phyloP scores from a whole-genome alignment of 2,113 vertebrate species.

The Pan paniscus region DNA sequence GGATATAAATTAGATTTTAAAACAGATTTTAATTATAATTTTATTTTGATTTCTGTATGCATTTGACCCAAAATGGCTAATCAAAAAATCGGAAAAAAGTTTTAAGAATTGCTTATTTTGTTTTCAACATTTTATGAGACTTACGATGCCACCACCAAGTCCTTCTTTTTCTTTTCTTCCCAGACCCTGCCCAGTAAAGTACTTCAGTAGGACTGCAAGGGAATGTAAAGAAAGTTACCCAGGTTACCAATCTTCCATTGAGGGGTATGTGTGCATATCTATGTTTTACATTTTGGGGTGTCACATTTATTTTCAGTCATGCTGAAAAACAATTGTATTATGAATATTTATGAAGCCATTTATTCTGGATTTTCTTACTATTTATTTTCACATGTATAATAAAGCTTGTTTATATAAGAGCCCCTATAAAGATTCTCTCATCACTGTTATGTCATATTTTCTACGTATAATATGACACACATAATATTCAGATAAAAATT shows the following conservation, averaged over 20 bases:
- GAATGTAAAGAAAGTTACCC: not conserved
- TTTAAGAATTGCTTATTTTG: not conserved
- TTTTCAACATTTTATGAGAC: not conserved
- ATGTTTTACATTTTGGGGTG: not conserved
- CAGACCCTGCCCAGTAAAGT: not conserved
- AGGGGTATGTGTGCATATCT: accelerated
- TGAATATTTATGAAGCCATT: not conserved
- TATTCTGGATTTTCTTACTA: not conserved
- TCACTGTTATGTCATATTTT: not conserved
- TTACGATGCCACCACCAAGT: not conserved
- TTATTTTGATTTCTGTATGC: slow-evolving; percentile 36
- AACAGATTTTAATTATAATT: slow-evolving; percentile 62
- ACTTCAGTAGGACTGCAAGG: not conserved
- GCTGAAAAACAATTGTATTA: not conserved
- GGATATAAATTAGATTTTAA: slow-evolving; percentile 47
- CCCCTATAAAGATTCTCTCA: not conserved
- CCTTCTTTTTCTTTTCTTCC: not conserved
- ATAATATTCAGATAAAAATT: not conserved
- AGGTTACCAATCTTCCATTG: not conserved
- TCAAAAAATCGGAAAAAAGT: slow-evolving; percentile 43
- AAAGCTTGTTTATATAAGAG: not conserved
- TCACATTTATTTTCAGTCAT: not conserved
- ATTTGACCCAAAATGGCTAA: not conserved
- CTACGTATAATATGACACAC: not conserved
- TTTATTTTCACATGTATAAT: not conserved